Evolutionary conservation across 2,888 invertebrate genomes (phyloP), one percentile per base, ranked within the genome.

Genomic region (Dichetophora obliterata): DNA sequence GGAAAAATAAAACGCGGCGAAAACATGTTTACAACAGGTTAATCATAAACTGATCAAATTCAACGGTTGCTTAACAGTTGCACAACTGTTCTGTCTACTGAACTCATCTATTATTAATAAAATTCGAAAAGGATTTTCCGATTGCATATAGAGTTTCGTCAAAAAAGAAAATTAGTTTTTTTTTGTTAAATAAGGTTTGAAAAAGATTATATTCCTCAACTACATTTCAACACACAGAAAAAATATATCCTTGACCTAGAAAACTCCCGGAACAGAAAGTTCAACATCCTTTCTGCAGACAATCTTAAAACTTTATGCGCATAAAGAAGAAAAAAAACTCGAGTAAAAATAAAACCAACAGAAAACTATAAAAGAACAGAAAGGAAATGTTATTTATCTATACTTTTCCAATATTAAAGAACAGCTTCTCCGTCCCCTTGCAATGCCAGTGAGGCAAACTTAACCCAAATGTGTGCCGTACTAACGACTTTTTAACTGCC

Each of bases 401-500:
- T 71, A 75, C 75, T 70, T 68, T 52, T 71, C 37, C 61, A 54
- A 71, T 71, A 71, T 65, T 68, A 65, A 71, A 65, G 61, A 61
- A 22, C 57, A 57, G 43, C 22, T 57, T n/a, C 61, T 14, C 48
- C 65, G 4, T 27, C 19, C 6, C 27, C 22, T 6, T 4, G 14
- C 43, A 16, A n/a, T 14, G 4, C 37, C 22, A 48, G 14, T 27
- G 54, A 54, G 19, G 54, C 70, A 70, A 37, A 70, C 57, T 70
- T 70, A 71, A 71, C 71, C 73, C 65, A 63, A 74, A 50, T 74
- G 73, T 75, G 70, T 50, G 31, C 61, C 63, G 54, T 52, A 75
- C 75, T 75, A 75, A 75, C 75, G 75, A 70, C 75, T 75, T 69
- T 75, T 75, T 75, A 75, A 75, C 76, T 71, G 71, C 48, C 54